These are phyloP conservation scores for Empis stercorea DNA, from an alignment of 2,888 invertebrate species.

Conservation along the genomic window DNA sequence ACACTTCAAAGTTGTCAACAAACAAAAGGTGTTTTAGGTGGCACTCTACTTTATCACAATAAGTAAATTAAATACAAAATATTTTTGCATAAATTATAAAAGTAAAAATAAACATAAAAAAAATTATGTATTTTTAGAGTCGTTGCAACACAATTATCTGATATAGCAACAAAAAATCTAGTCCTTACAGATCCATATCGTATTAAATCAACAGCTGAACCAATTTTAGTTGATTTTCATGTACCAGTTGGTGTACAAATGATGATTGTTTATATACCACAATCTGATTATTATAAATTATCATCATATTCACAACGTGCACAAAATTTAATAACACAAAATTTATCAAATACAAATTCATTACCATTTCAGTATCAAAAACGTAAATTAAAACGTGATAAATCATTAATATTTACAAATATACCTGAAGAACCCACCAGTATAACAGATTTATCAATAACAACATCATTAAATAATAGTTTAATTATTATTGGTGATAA, in stretches of 20 bases:
- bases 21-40: constrained; percentile 67
- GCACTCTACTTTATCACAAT: constrained; percentile 75
- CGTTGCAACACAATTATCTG: constrained; percentile 63
- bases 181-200: constrained; percentile 72
- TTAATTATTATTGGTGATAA: no score
- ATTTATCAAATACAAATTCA: constrained; percentile 19
- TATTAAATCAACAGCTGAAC: constrained; percentile 70
- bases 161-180: constrained; percentile 62
- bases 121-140: constrained; percentile 45
- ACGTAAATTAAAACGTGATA: constrained; percentile 58
- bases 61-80: constrained; percentile 46
- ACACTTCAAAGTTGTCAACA: constrained; percentile 73
- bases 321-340: constrained; percentile 31
- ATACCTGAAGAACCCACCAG: constrained; percentile 55
- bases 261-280: constrained; percentile 60
- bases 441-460: constrained; percentile 3
- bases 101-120: background rate
- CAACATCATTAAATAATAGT: background rate
- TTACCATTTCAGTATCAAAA: constrained; percentile 31
- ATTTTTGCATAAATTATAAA: no score
- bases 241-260: constrained; percentile 72
- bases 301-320: constrained; percentile 36
- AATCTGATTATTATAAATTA: constrained; percentile 45
- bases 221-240: constrained; percentile 50
- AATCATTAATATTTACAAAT: constrained; percentile 67